Base-by-base conservation (phyloP, 1,140 invertebrate species). In the Leguminivora glycinivorella region DNA sequence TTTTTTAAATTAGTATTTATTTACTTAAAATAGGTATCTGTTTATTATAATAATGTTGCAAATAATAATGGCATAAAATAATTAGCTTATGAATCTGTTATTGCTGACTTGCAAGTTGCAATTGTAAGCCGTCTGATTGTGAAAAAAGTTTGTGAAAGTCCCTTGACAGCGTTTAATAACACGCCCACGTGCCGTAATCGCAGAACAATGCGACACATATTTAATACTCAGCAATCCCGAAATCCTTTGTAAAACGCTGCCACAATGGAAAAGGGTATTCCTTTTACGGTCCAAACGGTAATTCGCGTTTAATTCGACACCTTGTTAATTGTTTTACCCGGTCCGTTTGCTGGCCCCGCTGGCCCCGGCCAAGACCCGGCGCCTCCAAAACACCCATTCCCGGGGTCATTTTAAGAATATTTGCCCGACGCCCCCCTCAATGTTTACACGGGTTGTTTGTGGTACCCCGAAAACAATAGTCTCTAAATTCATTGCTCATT, bases 261-360 rank as follows among this genome's bases (percentile, higher is more conserved):
- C 78, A 88, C 88, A 90, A 91, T 89, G 87, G 87, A 85, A 89
- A 89, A 90, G 85, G 87, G 86, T 88, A 81, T 87, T 90, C 89
- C 84, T 88, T 83, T 89, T 86, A 91, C 87, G 84, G 81, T 83
- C 82, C 73, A 80, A 86, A 82, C 87, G 86, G 87, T 91, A 91
- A 91, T 90, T 90, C 85, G 86, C 85, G 86, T 91, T 87, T 90
- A 90, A 91, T 91, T 91, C 89, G 89, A 91, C 89, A 91, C 89
- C 89, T 90, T 89, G 89, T 91, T 91, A 91, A 91, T 91, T 91
- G 89, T 91, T 91, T 80, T 85, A 84, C 86, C 84, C 80, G 77
- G 87, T 84, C 83, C 82, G 84, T 88, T 87, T 90, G 87, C 85
- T 88, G 34, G 34, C n/a, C n/a, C n/a, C n/a, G n/a, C n/a, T n/a